Evolutionary conservation across 2,888 invertebrate species (phyloP), one percentile per base, ranked within the genome.

Genomic region (Drosophila atripex): DNA sequence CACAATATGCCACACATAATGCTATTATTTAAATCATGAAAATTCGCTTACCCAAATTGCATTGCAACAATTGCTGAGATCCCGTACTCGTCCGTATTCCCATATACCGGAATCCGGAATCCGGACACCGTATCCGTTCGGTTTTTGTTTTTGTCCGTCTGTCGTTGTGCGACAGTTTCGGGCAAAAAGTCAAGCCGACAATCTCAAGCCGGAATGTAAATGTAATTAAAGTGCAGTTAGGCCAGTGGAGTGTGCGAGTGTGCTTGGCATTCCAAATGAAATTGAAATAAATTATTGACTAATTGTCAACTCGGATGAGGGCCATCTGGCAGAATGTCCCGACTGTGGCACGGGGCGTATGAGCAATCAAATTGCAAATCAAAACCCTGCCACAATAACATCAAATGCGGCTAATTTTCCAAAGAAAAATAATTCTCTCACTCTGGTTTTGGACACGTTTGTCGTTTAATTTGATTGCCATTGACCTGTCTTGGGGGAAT

Each of bases 261-360:
- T 73, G 73, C 56, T 53, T 76, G 79, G 85, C 77, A 83, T 86
- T 77, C 78, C 73, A 79, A 86, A 87, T 88, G 82, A 83, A 89
- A 89, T 86, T 86, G 80, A 84, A 89, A 89, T 89, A 89, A 89
- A 89, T 89, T 89, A 89, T 89, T 89, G 89, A 89, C 78, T 88
- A 89, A 89, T 89, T 89, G 89, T 89, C 89, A 86, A 76, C 73
- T 54, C 75, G 73, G 77, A 77, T 74, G 77, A 73, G 73, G 43
- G 47, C 75, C 75, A 64, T 72, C 52, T 47, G 45, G 52, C 56
- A 61, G 32, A 53, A 45, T 14, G 25, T 50, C 43, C 14, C 32
- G 30, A 38, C 25, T 51, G 39, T 51, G 35, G 35, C n/a, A 66
- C 52, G 46, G 23, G 51, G 57, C 75, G 70, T 77, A 68, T 78